Conservation (phyloP, 1,140 invertebrate genomes). For the Euglossa dilemma region DNA sequence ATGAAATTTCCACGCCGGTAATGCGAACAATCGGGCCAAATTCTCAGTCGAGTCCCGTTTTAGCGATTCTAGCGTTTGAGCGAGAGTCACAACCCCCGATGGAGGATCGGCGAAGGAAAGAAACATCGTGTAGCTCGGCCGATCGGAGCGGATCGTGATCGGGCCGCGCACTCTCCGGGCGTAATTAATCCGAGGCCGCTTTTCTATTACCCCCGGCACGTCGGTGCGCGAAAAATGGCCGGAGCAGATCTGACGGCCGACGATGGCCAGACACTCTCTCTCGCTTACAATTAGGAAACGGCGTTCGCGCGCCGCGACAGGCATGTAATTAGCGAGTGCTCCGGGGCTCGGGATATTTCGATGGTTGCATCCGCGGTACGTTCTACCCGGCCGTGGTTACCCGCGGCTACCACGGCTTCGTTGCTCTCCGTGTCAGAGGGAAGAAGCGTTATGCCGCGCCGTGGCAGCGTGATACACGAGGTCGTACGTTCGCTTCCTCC, state of each 20-base stretch:
- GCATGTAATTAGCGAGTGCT: constrained; percentile 65
- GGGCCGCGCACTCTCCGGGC: neutral
- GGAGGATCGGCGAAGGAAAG: too few relatives aligned
- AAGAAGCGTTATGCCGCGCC: neutral
- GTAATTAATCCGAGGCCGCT: constrained; percentile 49
- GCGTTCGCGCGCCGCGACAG: constrained; percentile 59
- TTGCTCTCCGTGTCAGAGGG: constrained; percentile 2
- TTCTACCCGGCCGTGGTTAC: constrained; percentile 30
- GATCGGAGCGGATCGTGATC: too few relatives aligned
- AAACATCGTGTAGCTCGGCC: too few relatives aligned
- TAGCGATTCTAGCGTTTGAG: too few relatives aligned
- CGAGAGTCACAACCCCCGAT: too few relatives aligned
- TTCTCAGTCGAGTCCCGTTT: too few relatives aligned
- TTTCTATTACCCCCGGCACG: constrained; percentile 50
- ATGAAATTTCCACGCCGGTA: neutral
- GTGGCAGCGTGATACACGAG: constrained; percentile 17
- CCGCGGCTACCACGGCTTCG: constrained; percentile 41
- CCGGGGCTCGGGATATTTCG: constrained; percentile 55
- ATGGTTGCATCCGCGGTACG: constrained; percentile 52
- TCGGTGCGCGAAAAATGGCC: constrained; percentile 35
- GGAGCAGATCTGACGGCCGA: constrained; percentile 19
- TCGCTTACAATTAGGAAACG: constrained; percentile 55
- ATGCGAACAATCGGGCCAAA: neutral
- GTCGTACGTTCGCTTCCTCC: constrained; percentile 7
- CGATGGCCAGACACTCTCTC: constrained; percentile 17